Evolutionary conservation across 2,888 invertebrate genomes (phyloP).

Genomic region (Nemurella pictetii): DNA sequence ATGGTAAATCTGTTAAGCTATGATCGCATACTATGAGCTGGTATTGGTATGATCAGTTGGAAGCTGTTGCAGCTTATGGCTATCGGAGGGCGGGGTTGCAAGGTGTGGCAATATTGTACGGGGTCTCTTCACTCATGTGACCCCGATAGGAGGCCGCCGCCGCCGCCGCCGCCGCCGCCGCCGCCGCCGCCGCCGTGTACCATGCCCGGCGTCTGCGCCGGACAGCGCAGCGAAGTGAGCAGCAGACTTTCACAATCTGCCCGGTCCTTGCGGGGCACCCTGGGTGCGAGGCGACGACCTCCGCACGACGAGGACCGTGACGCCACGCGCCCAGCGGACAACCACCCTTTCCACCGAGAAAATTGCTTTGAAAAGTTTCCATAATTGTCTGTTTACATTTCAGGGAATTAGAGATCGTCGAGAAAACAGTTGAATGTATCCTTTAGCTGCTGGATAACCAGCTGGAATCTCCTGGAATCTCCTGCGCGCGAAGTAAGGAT

Average conservation of each 20-base stretch:
- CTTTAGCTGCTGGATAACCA: too few relatives aligned
- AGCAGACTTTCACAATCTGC: not conserved
- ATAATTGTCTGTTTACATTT: too few relatives aligned
- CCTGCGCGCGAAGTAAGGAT: too few relatives aligned
- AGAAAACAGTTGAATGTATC: too few relatives aligned
- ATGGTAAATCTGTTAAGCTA: not conserved
- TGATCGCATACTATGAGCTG: not conserved
- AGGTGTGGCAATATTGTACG: conserved; percentile 26
- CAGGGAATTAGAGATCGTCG: too few relatives aligned
- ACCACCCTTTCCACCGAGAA: not conserved
- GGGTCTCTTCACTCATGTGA: conserved; percentile 16
- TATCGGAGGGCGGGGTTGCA: conserved; percentile 20
- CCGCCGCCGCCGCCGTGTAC: not conserved
- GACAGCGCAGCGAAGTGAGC: not conserved
- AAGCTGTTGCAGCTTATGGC: not conserved
- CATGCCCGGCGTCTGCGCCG: not conserved
- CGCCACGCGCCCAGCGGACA: not conserved
- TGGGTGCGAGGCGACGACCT: not conserved
- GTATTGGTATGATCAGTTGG: not conserved
- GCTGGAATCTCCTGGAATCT: too few relatives aligned
- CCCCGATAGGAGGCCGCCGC: not conserved
- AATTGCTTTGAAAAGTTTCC: too few relatives aligned
- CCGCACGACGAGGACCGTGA: not conserved
- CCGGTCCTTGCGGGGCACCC: not conserved
- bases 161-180: not conserved